phyloP scores from a whole-genome alignment of 2,888 invertebrate species.

The Thelaira solivaga region DNA sequence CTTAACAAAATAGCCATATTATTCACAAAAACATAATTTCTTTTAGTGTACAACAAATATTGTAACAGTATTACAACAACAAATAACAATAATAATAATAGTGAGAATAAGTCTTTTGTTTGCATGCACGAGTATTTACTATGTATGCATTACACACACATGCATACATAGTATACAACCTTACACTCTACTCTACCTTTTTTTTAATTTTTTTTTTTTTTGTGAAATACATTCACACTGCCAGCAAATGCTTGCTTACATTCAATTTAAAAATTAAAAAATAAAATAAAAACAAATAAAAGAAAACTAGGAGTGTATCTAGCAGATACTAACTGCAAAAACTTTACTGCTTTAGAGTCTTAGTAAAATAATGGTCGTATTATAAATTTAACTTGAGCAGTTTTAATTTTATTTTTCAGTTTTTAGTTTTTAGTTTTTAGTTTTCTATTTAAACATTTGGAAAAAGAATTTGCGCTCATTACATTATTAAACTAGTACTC shows the following conservation, averaged over 20 bases:
- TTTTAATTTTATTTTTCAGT: slow-evolving; percentile 28
- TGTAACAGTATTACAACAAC: slow-evolving; percentile 44
- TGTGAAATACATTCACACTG: neutral
- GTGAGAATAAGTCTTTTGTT: slow-evolving; percentile 43
- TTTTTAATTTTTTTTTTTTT: no score
- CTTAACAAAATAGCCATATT: no score
- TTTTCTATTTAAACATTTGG: slow-evolving; percentile 8
- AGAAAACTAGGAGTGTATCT: slow-evolving; percentile 50
- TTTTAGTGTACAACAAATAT: slow-evolving; percentile 44
- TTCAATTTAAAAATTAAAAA: slow-evolving; percentile 36
- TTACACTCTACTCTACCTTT: no score
- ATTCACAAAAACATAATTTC: no score
- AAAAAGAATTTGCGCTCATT: slow-evolving; percentile 54
- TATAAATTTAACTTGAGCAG: slow-evolving; percentile 46
- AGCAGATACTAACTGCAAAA: slow-evolving; percentile 34
- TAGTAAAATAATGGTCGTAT: slow-evolving; percentile 41
- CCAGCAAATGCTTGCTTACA: neutral
- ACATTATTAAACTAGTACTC: slow-evolving; percentile 47
- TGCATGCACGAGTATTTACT: slow-evolving; percentile 32
- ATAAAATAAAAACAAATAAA: no score
- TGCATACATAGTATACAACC: neutral
- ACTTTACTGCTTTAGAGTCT: slow-evolving; percentile 3
- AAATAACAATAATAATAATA: slow-evolving; percentile 44
- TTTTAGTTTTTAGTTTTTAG: neutral
- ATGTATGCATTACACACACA: slow-evolving; percentile 21